Percentiles rank a stretch among this genome's conserved stretches.
Evolutionary conservation across 2,797 vertebrate genomes (phyloP).

Genomic region (Galaxias olidus): DNA sequence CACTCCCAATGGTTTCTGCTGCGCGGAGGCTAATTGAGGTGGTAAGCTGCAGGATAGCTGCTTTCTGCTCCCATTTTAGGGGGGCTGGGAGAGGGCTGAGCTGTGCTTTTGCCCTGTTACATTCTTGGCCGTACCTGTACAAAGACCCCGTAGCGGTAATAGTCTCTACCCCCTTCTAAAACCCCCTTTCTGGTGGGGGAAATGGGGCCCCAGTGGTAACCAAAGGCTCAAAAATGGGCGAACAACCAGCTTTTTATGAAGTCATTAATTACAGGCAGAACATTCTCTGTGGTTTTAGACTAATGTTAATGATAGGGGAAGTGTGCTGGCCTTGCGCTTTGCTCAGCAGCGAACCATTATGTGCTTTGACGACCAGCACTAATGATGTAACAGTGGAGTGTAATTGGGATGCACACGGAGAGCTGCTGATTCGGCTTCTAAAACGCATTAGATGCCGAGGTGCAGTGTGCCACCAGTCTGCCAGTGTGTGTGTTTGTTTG

Average conservation of each 20-base stretch:
- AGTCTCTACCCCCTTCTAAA: slow-evolving; percentile 48
- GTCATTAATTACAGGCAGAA: slow-evolving; percentile 50
- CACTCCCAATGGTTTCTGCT: slow-evolving; percentile 57
- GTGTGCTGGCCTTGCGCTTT: slow-evolving; percentile 44
- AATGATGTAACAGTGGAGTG: slow-evolving; percentile 39
- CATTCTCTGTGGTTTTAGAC: slow-evolving; percentile 47
- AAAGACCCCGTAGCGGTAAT: slow-evolving; percentile 43
- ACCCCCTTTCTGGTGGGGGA: slow-evolving; percentile 58
- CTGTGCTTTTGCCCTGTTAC: slow-evolving; percentile 30
- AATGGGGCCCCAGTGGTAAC: slow-evolving; percentile 41
- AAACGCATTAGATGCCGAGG: slow-evolving; percentile 52
- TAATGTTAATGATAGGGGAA: slow-evolving; percentile 50
- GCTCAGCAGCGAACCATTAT: slow-evolving; percentile 28
- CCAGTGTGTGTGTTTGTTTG: slow-evolving; percentile 8
- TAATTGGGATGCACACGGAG: slow-evolving; percentile 7
- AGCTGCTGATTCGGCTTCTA: slow-evolving; percentile 36
- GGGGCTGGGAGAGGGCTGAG: slow-evolving; percentile 19
- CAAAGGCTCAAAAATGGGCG: slow-evolving; percentile 42
- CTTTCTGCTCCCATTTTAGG: slow-evolving; percentile 6
- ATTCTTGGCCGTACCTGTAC: slow-evolving; percentile 36
- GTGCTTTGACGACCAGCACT: slow-evolving; percentile 33
- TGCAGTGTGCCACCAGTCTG: slow-evolving; percentile 3
- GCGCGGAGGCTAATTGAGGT: slow-evolving; percentile 26
- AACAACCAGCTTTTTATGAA: slow-evolving; percentile 66
- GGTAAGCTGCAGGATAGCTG: neutral